Conservation (phyloP, 2,888 invertebrate genomes). For the Ommatoiulus sabulosus region DNA sequence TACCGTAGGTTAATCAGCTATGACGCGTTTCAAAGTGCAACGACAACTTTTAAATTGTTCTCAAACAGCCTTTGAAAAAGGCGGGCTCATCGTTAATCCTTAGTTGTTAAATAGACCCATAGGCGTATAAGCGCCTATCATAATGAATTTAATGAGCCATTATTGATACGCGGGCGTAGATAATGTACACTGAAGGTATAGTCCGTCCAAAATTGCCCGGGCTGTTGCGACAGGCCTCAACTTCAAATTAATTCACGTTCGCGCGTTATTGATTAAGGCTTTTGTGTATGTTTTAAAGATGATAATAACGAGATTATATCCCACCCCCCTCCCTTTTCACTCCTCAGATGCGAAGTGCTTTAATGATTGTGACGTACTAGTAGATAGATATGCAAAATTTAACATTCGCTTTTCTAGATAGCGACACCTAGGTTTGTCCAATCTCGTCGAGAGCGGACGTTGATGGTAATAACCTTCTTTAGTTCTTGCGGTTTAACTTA, state of each 20-base stretch:
- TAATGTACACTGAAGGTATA: not conserved
- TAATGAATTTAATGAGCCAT: slow-evolving; percentile 40
- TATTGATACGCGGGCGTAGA: slow-evolving; percentile 36
- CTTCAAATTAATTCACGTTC: slow-evolving; percentile 6
- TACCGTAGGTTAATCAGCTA: no score
- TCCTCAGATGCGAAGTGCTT: not conserved
- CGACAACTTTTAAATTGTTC: not conserved
- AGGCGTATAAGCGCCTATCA: slow-evolving; percentile 28
- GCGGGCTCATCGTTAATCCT: not conserved
- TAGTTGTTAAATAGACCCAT: not conserved
- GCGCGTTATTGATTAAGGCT: slow-evolving; percentile 15
- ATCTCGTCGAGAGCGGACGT: not conserved
- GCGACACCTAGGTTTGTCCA: not conserved
- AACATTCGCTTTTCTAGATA: not conserved
- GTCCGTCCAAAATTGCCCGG: slow-evolving; percentile 30
- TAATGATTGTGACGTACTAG: slow-evolving; percentile 38
- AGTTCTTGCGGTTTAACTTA: not conserved
- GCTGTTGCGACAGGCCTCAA: slow-evolving; percentile 5
- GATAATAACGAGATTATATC: not conserved
- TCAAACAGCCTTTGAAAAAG: not conserved
- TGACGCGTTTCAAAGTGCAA: not conserved
- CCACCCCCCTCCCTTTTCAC: not conserved
- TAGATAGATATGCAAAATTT: not conserved
- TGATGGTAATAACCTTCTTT: not conserved
- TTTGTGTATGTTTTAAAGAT: slow-evolving; percentile 36